Base-by-base conservation (phyloP, 2,797 vertebrate species). In the Darevskia nairensis region DNA sequence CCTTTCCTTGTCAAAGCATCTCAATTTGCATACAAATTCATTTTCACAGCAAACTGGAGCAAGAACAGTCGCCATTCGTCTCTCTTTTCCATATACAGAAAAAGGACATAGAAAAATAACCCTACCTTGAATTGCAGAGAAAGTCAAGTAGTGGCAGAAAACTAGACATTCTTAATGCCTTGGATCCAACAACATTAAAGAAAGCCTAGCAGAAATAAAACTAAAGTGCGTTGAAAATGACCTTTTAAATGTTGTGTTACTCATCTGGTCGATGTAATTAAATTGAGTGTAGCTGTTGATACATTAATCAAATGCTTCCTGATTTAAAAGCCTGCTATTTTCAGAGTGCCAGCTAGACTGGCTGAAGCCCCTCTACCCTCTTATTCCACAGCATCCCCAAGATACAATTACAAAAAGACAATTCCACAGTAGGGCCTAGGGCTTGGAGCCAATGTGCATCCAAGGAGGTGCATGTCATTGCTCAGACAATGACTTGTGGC, bases 231-330 rank as follows among this genome's bases (percentile, higher is more conserved):
- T n/a, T 44, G 76, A 35, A 78, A 94, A 83, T 32, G 17, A 66
- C 44, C 93, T 93, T 93, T 91, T 17, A 89, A 92, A 82, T 88
- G 72, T 27, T 80, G 27, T 39, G 2, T 86, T 86, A 64, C 84
- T 92, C 90, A 92, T 86, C 35, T 13, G 72, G 89, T 91, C 79
- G 86, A 61, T 55, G 50, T 82, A 72, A 85, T 82, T 88, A 93
- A 78, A 89, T 76, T n/a, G 81, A 39, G 91, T 88, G 21, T 41
- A 66, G 84, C 10, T 69, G 91, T 68, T 88, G 78, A 93, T 90
- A 50, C 68, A 27, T 92, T 88, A 83, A 88, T 86, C 59, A 80
- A 84, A 90, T 32, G 50, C 79, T 94, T 92, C 8, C 91, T 61
- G 3, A 1, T 89, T 80, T 68, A 84, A 84, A 74, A 72, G 55